Evolutionary conservation across 1,140 invertebrate genomes (phyloP), one percentile per base, ranked within the genome.

Genomic region (Sycophaga agraensis): DNA sequence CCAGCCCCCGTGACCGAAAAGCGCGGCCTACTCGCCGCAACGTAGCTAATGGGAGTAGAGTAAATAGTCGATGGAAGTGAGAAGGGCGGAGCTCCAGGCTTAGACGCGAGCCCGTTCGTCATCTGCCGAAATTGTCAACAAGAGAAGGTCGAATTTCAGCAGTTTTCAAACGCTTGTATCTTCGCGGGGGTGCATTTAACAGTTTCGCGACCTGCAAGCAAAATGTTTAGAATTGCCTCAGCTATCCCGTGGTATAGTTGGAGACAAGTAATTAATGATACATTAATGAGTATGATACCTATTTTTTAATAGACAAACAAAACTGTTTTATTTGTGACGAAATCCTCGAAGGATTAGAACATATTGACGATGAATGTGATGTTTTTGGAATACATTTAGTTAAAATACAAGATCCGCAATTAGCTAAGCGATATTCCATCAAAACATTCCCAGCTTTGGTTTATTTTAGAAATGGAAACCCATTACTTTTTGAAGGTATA

Each of bases 381-480:
- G 87, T 93, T 0, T 96, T 92, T 76, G 94, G 94, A 35, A 96
- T 97, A 68, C 92, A 96, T 69, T 88, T 97, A 87, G 94, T 97
- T 0, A 93, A 95, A 76, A 95, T 97, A 70, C 91, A 94, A 76
- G 94, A 97, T 82, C 89, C 91, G 0, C 91, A 93, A 71, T 74
- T 96, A 56, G 93, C 93, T 4, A 94, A 94, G 71, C 85, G 93
- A 63, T 96, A 96, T 81, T 95, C 93, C 28, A 96, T 97, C 51
- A 96, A 96, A 78, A 96, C 93, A 26, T 96, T 94, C 75, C 94
- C 94, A 4, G 94, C 93, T 21, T 84, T 97, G 64, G 92, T 95
- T 2, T 96, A 96, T 72, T 96, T 96, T 77, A 84, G 90, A 71
- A 97, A 96, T 75, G 94, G 94, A 66, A 97, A 96, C 85, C 94